Evolutionary conservation across 2,888 invertebrate species (phyloP).

Genomic region (Baronia brevicornis): DNA sequence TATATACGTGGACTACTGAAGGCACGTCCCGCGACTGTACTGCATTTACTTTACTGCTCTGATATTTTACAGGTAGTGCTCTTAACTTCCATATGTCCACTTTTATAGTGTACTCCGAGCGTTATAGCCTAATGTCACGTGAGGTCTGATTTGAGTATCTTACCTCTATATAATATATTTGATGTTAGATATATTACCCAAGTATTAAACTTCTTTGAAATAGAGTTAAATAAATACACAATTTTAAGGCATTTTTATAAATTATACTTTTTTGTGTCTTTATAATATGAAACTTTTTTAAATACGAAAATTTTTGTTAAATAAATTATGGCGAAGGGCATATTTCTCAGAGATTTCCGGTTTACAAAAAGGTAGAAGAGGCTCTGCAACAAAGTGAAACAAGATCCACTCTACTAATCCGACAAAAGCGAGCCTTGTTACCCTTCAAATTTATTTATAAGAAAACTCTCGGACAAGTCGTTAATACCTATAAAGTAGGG

Average conservation of each 20-base stretch:
- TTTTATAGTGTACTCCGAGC: constrained; percentile 68
- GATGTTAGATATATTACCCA: too few relatives aligned
- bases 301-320: too few relatives aligned
- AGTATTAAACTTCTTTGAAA: too few relatives aligned
- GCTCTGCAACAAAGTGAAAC: constrained; percentile 73
- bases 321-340: constrained; percentile 36
- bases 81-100: constrained; percentile 69
- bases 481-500: constrained; percentile 77
- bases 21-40: constrained; percentile 55
- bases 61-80: constrained; percentile 73
- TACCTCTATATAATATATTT: constrained; percentile 8
- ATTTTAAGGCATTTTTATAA: too few relatives aligned
- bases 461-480: constrained; percentile 77
- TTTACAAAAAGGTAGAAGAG: constrained; percentile 62
- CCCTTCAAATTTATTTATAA: constrained; percentile 77
- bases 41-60: constrained; percentile 74
- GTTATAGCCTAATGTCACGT: constrained; percentile 70
- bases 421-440: constrained; percentile 76
- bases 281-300: neutral
- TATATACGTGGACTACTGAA: constrained; percentile 32
- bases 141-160: constrained; percentile 37
- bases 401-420: constrained; percentile 76
- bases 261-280: too few relatives aligned
- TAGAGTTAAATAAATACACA: too few relatives aligned
- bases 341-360: constrained; percentile 55